Percentiles rank a stretch among this genome's conserved stretches.
Evolutionary conservation across 1,140 invertebrate species (phyloP).

Genomic region (Polypedilum vanderplanki): DNA sequence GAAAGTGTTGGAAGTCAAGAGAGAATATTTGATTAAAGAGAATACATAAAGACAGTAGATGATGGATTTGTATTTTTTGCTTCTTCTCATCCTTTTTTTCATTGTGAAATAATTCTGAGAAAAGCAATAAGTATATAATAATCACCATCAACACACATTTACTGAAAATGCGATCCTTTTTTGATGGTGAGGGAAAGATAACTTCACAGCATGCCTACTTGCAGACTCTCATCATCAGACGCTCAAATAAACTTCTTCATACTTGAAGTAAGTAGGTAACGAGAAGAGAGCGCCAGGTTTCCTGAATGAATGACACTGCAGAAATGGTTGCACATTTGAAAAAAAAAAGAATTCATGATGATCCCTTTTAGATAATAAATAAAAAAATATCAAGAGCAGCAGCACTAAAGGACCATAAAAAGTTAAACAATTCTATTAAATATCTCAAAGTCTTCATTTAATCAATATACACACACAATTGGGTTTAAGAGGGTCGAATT

Average conservation of each 20-base stretch:
- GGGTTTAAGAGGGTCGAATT: background rate
- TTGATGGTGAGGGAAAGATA: slow-evolving; percentile 4
- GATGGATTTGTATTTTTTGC: background rate
- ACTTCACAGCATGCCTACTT: slow-evolving; percentile 5
- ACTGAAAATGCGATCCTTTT: background rate
- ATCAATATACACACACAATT: background rate
- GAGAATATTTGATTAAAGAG: background rate
- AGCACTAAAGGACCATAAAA: background rate
- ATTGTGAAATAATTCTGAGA: background rate
- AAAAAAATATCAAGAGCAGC: background rate
- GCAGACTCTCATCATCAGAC: background rate
- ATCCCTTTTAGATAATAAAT: background rate
- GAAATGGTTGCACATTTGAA: background rate
- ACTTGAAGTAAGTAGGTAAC: slow-evolving; percentile 4
- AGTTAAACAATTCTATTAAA: background rate
- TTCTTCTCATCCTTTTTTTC: background rate
- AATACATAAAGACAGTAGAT: background rate
- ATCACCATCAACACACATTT: background rate
- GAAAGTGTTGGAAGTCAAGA: slow-evolving; percentile 7
- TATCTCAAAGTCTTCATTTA: slow-evolving; percentile 4
- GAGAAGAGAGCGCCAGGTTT: background rate
- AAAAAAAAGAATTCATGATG: background rate
- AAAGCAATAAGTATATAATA: slow-evolving; percentile 16
- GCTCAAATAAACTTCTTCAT: background rate
- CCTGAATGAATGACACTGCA: background rate